phyloP scores from a whole-genome alignment of 2,888 invertebrate species.

The Drosophila anceps region DNA sequence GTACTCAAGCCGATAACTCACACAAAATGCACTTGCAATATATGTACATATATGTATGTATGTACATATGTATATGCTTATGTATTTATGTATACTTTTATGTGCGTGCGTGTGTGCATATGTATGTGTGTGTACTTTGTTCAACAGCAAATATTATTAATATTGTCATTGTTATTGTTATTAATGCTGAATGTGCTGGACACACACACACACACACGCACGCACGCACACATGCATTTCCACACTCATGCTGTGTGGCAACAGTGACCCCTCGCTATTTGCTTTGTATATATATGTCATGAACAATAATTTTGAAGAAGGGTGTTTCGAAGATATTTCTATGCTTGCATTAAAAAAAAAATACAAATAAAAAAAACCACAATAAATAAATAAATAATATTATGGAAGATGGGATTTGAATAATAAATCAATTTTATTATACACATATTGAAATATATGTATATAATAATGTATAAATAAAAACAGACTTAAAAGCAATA shows the following conservation, averaged over 20 bases:
- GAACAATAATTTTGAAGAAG: conserved; percentile 8
- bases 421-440: neutral
- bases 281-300: conserved; percentile 33
- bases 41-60: neutral
- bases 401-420: neutral
- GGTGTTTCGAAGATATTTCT: neutral
- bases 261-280: conserved; percentile 38
- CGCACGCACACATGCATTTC: conserved; percentile 18
- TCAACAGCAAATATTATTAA: conserved; percentile 69
- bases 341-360: neutral
- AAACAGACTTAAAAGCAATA: neutral
- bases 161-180: conserved; percentile 72
- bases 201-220: conserved; percentile 35
- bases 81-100: neutral
- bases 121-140: conserved; percentile 62
- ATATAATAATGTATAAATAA: neutral
- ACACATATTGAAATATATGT: neutral
- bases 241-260: conserved; percentile 25
- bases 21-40: conserved; percentile 50
- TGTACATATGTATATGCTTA: neutral
- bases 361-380: neutral
- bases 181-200: conserved; percentile 66
- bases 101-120: conserved; percentile 14
- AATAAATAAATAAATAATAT: neutral
- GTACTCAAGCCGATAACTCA: conserved; percentile 57